Base-by-base conservation (phyloP, 2,113 vertebrate species). In the Odontophorus gujanensis region DNA sequence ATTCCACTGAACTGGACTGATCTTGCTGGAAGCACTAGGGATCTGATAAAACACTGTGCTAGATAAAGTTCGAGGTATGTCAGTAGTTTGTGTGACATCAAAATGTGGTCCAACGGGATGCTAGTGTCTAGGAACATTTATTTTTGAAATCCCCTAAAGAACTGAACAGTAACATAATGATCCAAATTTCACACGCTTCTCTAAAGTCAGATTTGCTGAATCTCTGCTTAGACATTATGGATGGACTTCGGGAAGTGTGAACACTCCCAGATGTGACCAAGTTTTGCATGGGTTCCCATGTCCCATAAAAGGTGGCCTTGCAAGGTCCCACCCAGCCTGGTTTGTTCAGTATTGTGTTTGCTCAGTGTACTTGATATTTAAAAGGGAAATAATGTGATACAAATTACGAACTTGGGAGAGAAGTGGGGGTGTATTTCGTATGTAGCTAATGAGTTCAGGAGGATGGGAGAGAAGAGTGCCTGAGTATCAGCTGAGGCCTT, bases 151-250 rank as follows among this genome's bases (percentile, higher is more conserved):
- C 75, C 11, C 24, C 61, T 7, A 38, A 0, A 9, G n/a, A 76
- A 16, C 20, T 42, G 42, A 26, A 24, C 9, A 76, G 4, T 55
- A 34, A 75, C 66, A n/a, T 32, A 79, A 42, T 51, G 25, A 38
- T 0, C 1, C 0, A 53, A 13, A 43, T 32, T 55, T 26, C 11
- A 2, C 4, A 13, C 4, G 3, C 18, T 34, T 71, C 53, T 12
- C 7, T 3, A 62, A 78, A 66, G 62, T 6, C 0, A 6, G 1
- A 3, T 73, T 92, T 81, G 6, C 34, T 57, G 14, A 9, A 58
- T 81, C 67, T 13, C 6, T 45, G 3, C 43, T 90, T 57, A 28
- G 22, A 13, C 1, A 0, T 12, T 55, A 6, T 30, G 28, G 59
- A 28, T 30, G 48, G 66, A 62, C 34, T 68, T 88, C 12, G 62